Evolutionary conservation across 2,797 vertebrate species (phyloP), one percentile per base, ranked within the genome.

Genomic region (Oreochromis mossambicus): DNA sequence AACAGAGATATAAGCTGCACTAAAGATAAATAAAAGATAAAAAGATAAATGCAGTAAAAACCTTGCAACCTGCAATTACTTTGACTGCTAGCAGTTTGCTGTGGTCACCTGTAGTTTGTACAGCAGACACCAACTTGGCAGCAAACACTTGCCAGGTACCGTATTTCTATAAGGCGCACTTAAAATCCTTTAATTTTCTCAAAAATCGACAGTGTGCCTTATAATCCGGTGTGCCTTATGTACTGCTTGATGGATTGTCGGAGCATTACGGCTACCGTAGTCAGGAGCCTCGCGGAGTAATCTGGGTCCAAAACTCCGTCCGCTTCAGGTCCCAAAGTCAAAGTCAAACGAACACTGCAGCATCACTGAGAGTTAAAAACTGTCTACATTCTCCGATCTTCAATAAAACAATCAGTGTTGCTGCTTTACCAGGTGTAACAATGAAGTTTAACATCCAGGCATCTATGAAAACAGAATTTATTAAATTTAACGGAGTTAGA

Each of bases 291-390:
- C 14, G 13, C 0, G 24, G 54, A 56, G 54, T 0, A 0, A 56
- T 56, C 7, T 0, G 0, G 54, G 52, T 26, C 52, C 1, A 7
- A 55, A 54, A 55, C 52, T 26, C 1, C 0, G 2, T 14, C 52
- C 1, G 0, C 0, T 26, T 55, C 21, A 14, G 21, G 52, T 55
- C 52, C 52, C 24, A 26, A 26, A 26, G 24, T 26, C 52, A 55
- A 54, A 55, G 1, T 55, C 52, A 14, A 55, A 26, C 12, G 1
- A 55, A 3, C 52, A 55, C 52, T 0, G 12, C 52, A 26, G 6
- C 0, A 26, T 26, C 24, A 26, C 24, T 26, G 24, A 26, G 24
- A 26, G 24, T 26, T 26, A 26, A 26, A 26, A 26, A 26, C 24
- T 26, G 24, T 26, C 24, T 24, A 24, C 24, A 24, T 24, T 24